Percentiles rank a stretch among this genome's conserved stretches.
phyloP scores from a whole-genome alignment of 2,113 vertebrate genomes.

The Podarcis raffonei region DNA sequence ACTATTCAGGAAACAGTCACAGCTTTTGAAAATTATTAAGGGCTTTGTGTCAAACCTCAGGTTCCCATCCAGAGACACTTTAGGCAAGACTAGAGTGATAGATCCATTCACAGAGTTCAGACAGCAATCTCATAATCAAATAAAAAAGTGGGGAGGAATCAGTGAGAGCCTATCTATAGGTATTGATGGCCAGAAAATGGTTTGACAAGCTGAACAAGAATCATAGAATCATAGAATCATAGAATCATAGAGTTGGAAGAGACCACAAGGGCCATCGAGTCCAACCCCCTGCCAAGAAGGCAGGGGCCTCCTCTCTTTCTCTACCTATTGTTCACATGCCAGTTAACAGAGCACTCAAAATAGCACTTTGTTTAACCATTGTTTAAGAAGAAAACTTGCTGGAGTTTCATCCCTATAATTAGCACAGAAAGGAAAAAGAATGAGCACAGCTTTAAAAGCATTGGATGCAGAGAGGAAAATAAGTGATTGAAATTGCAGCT shows the following conservation, averaged over 20 bases:
- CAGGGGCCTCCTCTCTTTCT: not conserved
- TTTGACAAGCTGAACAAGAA: not conserved
- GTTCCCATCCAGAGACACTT: not conserved
- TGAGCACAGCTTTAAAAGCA: not conserved
- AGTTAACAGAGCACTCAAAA: conserved; percentile 20
- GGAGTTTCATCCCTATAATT: not conserved
- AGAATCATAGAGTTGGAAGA: too few relatives aligned
- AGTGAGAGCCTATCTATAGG: not conserved
- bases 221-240: too few relatives aligned
- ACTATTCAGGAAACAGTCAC: too few relatives aligned
- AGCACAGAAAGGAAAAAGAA: conserved; percentile 14
- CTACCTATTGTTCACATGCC: not conserved
- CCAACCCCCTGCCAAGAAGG: too few relatives aligned
- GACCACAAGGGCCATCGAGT: too few relatives aligned
- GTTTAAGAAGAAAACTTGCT: conserved; percentile 16
- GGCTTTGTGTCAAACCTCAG: not conserved
- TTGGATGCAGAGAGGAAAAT: not conserved
- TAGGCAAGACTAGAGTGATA: not conserved
- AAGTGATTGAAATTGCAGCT: not conserved
- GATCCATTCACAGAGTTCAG: too few relatives aligned
- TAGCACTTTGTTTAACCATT: conserved; percentile 10
- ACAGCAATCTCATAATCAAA: not conserved
- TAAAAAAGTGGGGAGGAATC: not conserved
- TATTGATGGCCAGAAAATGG: not conserved
- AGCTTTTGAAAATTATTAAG: not conserved